Conservation (phyloP, 2,113 vertebrate species). For the Datnioides undecimradiatus region DNA sequence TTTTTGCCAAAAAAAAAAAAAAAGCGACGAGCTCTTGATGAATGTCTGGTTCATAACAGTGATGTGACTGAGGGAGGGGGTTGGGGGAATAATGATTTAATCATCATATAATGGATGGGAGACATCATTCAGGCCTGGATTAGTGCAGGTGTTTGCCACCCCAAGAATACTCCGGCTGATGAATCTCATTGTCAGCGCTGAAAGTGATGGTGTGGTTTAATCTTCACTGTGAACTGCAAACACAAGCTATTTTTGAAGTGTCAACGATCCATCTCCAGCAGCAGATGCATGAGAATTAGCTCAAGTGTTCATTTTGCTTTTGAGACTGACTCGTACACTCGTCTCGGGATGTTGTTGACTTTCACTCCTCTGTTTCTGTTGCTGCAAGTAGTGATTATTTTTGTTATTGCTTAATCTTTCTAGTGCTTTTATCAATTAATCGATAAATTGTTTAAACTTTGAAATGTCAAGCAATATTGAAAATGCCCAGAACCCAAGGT, state of each 20-base stretch:
- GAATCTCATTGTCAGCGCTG: constrained; percentile 68
- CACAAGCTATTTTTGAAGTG: constrained; percentile 56
- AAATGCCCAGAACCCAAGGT: background rate
- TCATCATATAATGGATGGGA: constrained; percentile 75
- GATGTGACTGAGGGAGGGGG: constrained; percentile 53
- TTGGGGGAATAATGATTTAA: constrained; percentile 68
- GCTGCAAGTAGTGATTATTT: constrained; percentile 1
- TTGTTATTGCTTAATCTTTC: background rate
- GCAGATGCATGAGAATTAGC: constrained; percentile 50
- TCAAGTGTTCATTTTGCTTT: constrained; percentile 37
- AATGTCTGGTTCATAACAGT: constrained; percentile 66
- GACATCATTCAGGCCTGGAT: constrained; percentile 71
- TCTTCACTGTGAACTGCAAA: constrained; percentile 61
- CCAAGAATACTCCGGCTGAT: constrained; percentile 65
- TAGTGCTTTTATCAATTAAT: constrained; percentile 15
- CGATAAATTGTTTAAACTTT: background rate
- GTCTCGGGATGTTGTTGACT: background rate
- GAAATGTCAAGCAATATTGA: background rate
- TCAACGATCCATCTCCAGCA: constrained; percentile 51
- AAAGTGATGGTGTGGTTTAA: constrained; percentile 60
- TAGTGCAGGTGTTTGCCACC: constrained; percentile 72
- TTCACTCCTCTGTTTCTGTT: background rate
- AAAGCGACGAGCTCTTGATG: constrained; percentile 58
- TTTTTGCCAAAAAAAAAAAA: constrained; percentile 38
- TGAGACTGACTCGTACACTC: background rate